phyloP scores from a whole-genome alignment of 2,797 vertebrate species.

The Poeciliopsis gracilis region DNA sequence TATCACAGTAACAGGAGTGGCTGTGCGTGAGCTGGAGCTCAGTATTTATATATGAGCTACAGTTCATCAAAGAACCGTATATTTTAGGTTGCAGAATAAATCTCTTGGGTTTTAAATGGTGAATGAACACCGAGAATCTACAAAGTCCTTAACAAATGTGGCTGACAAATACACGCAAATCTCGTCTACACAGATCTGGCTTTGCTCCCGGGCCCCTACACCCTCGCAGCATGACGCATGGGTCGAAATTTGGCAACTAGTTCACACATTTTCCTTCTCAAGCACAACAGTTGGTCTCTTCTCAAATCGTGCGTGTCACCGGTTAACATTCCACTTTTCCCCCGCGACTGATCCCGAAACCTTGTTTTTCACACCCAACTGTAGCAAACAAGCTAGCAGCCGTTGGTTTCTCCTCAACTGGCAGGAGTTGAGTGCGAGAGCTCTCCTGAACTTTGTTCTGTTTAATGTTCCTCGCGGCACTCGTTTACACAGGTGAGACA shows the following conservation, averaged over 20 bases:
- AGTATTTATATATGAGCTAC: slow-evolving; percentile 11
- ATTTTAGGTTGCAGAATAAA: slow-evolving; percentile 46
- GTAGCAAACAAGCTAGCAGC: slow-evolving; percentile 10
- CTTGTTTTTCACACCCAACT: slow-evolving; percentile 7
- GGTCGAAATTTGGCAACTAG: slow-evolving; percentile 48
- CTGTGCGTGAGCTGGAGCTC: slow-evolving; percentile 4
- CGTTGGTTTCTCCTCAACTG: slow-evolving; percentile 8
- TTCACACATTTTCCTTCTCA: slow-evolving; percentile 31
- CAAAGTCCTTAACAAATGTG: slow-evolving; percentile 23
- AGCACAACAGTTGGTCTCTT: slow-evolving; percentile 30
- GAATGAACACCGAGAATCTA: slow-evolving; percentile 20
- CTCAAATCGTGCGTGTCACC: slow-evolving; percentile 20
- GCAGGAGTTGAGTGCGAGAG: slow-evolving; percentile 19
- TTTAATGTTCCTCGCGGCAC: slow-evolving; percentile 4
- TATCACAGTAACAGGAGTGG: slow-evolving; percentile 31
- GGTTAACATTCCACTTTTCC: slow-evolving; percentile 41
- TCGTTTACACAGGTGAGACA: slow-evolving; percentile 5
- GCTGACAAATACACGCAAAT: slow-evolving; percentile 50
- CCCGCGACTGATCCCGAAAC: background rate
- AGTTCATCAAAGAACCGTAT: slow-evolving; percentile 28
- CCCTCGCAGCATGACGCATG: slow-evolving; percentile 47
- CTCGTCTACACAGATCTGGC: slow-evolving; percentile 46
- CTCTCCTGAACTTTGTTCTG: background rate
- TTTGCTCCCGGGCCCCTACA: slow-evolving; percentile 28
- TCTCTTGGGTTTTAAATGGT: slow-evolving; percentile 29